Evolutionary conservation across 92 coral and sea anemone species (phyloP), one percentile per base, ranked within the genome.

Genomic region (Pocillopora meandrina): DNA sequence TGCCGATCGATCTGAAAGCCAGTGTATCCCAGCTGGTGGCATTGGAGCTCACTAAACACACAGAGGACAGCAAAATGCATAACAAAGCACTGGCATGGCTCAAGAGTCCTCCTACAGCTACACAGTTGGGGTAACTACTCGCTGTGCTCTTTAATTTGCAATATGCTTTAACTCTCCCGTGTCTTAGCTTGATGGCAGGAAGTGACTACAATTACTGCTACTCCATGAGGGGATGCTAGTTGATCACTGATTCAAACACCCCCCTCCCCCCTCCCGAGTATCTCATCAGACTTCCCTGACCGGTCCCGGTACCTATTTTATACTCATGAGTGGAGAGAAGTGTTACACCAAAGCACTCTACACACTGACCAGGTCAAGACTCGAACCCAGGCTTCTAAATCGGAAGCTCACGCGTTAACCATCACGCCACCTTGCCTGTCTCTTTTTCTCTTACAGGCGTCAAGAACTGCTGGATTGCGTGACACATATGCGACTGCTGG

Each of bases 1-100:
- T 96, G 16, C 98, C 98, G 21, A 93, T 96, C 72, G 97, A 96
- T 70, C 92, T 96, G 78, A 96, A 96, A 72, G 99, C 98, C 13
- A 93, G 97, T 33, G 92, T 96, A 64, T 81, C 98, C 2, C 99
- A 96, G 89, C 90, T 96, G 58, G 95, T 93, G 55, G 98, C 99
- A 26, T 85, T 96, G 67, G 97, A 94, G 70, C 86, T 96, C 52
- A 93, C 97, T 23, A 94, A 96, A 72, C 99, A 93, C 21, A 89
- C 99, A 74, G 95, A 96, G 88, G 92, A 89, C 12, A 90, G 95
- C 77, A 96, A 96, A 66, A 90, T 96, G 65, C 93, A 91, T 93
- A 91, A 86, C 75, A 96, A 94, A 68, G 92, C 99, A 8, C 82
- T 96, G 65, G 87, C 95, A 1, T 96, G 99, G 99, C 88, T 96